Evolutionary conservation across 2,888 invertebrate species (phyloP).

Genomic region (Sisyra nigra): DNA sequence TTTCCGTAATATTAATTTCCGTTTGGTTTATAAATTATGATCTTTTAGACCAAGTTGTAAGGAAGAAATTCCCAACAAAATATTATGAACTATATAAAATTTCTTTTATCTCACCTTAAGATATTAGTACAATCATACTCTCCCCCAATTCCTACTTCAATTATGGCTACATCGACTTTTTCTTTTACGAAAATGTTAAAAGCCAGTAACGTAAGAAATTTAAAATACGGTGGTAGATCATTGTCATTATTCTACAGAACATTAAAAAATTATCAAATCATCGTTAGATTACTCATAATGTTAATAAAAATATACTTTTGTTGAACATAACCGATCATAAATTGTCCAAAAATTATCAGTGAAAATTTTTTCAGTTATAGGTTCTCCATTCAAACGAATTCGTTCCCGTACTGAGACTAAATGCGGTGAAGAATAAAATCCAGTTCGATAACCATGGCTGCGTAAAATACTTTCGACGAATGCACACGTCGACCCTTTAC

Average conservation of each 20-base stretch:
- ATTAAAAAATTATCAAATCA: conserved; percentile 1
- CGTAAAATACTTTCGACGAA: conserved; percentile 80
- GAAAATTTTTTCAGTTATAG: conserved; percentile 60
- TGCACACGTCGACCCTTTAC: conserved; percentile 93
- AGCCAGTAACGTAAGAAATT: conserved; percentile 83
- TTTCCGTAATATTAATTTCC: not conserved
- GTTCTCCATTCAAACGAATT: conserved; percentile 70
- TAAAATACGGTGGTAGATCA: conserved; percentile 88
- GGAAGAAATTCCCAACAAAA: too few relatives aligned
- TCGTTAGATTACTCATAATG: not conserved
- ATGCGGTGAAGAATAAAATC: conserved; percentile 95
- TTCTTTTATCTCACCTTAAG: conserved; percentile 52
- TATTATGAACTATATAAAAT: not conserved
- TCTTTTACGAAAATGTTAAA: conserved; percentile 75
- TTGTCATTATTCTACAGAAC: conserved; percentile 32
- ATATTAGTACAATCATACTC: conserved; percentile 89
- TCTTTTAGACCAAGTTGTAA: too few relatives aligned
- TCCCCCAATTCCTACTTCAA: conserved; percentile 98
- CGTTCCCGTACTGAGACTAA: conserved; percentile 82
- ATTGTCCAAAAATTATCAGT: conserved; percentile 68
- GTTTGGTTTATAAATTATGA: too few relatives aligned
- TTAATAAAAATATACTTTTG: conserved; percentile 24
- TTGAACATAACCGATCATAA: conserved; percentile 40
- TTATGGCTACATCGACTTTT: conserved; percentile 77
- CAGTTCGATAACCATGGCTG: conserved; percentile 70